phyloP scores from a whole-genome alignment of 2,113 vertebrate genomes.

The Pterocles burchelli region DNA sequence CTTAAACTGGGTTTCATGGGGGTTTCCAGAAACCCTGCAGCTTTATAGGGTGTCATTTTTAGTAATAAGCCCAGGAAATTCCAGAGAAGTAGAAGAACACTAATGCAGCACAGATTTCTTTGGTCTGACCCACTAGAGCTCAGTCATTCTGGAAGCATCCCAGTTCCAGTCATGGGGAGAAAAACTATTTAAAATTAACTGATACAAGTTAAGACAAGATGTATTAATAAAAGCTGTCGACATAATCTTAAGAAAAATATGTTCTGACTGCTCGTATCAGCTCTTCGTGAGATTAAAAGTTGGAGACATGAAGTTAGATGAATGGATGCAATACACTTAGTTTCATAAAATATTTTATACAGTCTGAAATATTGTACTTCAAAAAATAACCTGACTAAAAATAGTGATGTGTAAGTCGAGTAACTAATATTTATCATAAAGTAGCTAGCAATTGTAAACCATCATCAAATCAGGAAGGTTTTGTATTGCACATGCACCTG shows the following conservation, averaged over 20 bases:
- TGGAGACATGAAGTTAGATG: neutral
- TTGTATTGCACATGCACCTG: neutral
- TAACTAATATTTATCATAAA: neutral
- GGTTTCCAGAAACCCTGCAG: slow-evolving; percentile 23
- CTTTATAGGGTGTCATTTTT: neutral
- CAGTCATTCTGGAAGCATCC: neutral
- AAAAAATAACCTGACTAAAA: neutral
- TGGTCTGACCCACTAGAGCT: neutral
- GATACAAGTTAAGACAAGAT: slow-evolving; percentile 1
- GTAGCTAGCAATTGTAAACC: neutral
- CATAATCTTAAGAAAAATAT: neutral
- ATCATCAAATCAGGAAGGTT: neutral
- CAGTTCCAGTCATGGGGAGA: neutral
- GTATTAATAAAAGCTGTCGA: neutral
- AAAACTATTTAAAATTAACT: neutral
- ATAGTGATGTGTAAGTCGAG: neutral
- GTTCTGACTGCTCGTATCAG: neutral
- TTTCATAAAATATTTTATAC: neutral
- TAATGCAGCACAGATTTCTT: neutral
- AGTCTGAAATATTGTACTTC: neutral
- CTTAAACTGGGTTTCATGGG: neutral
- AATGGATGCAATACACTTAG: neutral
- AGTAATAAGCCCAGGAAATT: slow-evolving; percentile 48
- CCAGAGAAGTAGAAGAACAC: neutral
- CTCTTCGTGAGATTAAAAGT: neutral